These are phyloP conservation scores for Zoanthus solanderi DNA, from an alignment of 92 coral and sea anemone genomes.

Conservation along the genomic window DNA sequence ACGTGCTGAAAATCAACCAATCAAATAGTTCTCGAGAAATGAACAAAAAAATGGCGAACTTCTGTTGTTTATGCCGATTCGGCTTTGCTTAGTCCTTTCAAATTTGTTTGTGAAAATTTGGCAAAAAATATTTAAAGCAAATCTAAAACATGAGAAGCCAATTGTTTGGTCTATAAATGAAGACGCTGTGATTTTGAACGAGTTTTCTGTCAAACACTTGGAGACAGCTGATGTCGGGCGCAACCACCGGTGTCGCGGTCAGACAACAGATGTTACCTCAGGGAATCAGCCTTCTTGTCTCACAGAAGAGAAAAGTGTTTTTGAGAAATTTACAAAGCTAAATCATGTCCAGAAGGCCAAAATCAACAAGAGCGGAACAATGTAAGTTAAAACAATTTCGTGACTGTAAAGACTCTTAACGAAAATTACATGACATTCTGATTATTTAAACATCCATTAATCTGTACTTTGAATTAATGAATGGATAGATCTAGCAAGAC, in stretches of 20 bases:
- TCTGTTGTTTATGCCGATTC: neutral
- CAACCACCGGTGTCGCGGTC: neutral
- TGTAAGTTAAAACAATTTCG: slow-evolving; percentile 62
- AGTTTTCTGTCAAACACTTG: slow-evolving; percentile 22
- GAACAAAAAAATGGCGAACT: slow-evolving; percentile 74
- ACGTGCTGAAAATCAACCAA: slow-evolving; percentile 65
- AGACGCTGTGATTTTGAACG: neutral
- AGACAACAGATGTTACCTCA: slow-evolving; percentile 1
- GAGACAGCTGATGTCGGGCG: neutral
- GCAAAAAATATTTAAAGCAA: neutral
- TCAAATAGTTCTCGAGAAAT: slow-evolving; percentile 51
- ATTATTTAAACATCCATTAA: too few species aligned
- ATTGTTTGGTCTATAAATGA: neutral
- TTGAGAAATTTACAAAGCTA: slow-evolving; percentile 3
- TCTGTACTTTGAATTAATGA: too few species aligned
- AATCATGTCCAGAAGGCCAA: slow-evolving; percentile 80
- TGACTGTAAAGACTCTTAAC: neutral
- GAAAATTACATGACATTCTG: too few species aligned
- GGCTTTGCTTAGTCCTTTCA: neutral
- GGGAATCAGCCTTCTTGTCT: neutral
- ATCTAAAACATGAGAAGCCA: neutral
- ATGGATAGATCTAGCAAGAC: too few species aligned
- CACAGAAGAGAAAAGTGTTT: neutral
- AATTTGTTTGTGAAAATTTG: neutral
- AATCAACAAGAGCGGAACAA: slow-evolving; percentile 90